Evolutionary conservation across 2,113 vertebrate genomes (phyloP).

Genomic region (Apistogramma diplotaenia): DNA sequence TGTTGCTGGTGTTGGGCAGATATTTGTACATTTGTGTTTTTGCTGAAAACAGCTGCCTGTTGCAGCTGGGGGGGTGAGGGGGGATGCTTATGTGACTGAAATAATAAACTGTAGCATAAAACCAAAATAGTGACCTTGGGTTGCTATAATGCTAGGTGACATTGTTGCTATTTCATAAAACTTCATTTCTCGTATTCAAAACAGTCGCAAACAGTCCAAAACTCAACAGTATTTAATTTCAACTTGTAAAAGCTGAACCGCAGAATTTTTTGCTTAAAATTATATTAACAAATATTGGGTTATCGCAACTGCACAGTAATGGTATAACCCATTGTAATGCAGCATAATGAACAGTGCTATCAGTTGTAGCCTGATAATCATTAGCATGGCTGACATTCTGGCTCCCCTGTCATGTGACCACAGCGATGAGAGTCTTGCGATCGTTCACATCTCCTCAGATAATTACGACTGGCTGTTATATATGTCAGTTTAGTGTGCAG

Average conservation of each 20-base stretch:
- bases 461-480: constrained; percentile 1
- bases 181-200: background rate
- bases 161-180: background rate
- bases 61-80: too few species aligned
- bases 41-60: background rate
- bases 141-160: fast-evolving
- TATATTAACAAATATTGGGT: fast-evolving
- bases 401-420: background rate
- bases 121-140: background rate
- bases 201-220: background rate
- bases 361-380: background rate
- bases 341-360: background rate
- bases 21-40: background rate
- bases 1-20: background rate
- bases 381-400: background rate
- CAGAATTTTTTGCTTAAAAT: background rate
- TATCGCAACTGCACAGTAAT: background rate
- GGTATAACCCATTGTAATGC: background rate
- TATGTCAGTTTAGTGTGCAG: background rate
- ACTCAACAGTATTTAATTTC: background rate
- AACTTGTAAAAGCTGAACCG: background rate
- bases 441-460: constrained; percentile 3
- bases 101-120: background rate
- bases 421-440: background rate
- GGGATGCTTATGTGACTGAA: background rate